Conservation (phyloP, 2,888 invertebrate genomes). For the Tachina grossa region DNA sequence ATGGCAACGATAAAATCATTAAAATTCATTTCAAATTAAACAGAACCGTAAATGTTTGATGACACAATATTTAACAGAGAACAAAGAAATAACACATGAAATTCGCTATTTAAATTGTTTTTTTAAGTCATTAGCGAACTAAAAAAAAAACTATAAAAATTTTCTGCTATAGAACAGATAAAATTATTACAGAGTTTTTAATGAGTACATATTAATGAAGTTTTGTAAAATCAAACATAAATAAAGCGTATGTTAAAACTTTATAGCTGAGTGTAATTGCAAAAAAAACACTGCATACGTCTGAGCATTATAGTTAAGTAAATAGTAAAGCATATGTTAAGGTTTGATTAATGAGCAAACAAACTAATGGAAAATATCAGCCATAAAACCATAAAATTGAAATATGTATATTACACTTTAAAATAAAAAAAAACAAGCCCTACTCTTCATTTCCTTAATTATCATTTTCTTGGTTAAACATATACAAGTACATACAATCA, state of each 20-base stretch:
- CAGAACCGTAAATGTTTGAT: slow-evolving; percentile 49
- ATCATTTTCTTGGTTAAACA: neutral
- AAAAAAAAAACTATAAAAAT: neutral
- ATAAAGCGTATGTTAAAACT: slow-evolving; percentile 31
- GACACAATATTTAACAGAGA: slow-evolving; percentile 14
- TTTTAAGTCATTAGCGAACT: slow-evolving; percentile 19
- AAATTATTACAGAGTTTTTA: slow-evolving; percentile 13
- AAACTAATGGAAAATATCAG: neutral
- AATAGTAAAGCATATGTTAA: slow-evolving; percentile 48
- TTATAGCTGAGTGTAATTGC: neutral
- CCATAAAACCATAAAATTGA: neutral
- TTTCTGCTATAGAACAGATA: slow-evolving; percentile 26
- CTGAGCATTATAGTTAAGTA: neutral
- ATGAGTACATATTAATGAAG: slow-evolving; percentile 25
- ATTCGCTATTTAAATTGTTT: neutral
- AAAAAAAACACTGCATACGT: slow-evolving; percentile 10
- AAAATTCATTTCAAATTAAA: slow-evolving; percentile 39
- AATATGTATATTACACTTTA: too few species aligned
- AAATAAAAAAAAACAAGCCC: neutral
- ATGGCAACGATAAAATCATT: slow-evolving; percentile 18
- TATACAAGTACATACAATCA: slow-evolving; percentile 21
- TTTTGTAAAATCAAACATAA: neutral
- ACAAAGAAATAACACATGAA: neutral
- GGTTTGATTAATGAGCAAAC: slow-evolving; percentile 30
- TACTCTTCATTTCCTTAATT: neutral